Evolutionary conservation across 2,888 invertebrate species (phyloP).

Genomic region (Pachycephus smyrnensis): DNA sequence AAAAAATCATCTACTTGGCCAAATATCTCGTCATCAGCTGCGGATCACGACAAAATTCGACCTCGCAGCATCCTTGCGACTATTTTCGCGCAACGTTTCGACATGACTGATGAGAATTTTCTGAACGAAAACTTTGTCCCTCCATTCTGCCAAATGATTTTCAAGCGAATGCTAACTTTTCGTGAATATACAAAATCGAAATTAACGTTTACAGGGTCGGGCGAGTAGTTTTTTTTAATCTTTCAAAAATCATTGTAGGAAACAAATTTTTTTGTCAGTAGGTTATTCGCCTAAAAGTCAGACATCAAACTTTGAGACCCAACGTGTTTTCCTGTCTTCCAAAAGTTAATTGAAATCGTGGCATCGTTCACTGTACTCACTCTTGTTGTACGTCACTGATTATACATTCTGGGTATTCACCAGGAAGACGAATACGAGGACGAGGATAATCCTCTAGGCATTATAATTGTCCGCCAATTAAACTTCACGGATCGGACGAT

Average conservation of each 20-base stretch:
- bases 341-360: neutral
- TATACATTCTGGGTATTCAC: neutral
- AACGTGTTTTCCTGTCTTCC: conserved; percentile 18
- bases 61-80: conserved; percentile 59
- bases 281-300: neutral
- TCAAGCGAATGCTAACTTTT: neutral
- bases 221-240: neutral
- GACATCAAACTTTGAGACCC: conserved; percentile 5
- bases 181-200: neutral
- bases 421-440: neutral
- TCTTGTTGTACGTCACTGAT: neutral
- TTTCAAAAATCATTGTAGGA: neutral
- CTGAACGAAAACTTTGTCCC: conserved; percentile 46
- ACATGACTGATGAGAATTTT: conserved; percentile 63
- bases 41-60: conserved; percentile 37
- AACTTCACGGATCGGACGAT: neutral
- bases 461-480: neutral
- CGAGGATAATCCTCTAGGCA: neutral
- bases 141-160: neutral
- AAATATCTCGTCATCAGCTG: neutral
- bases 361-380: neutral
- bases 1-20: neutral
- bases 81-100: conserved; percentile 60
- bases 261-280: neutral
- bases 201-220: neutral